Conservation (phyloP, 2,888 invertebrate genomes). For the Microctonus hyperodae region DNA sequence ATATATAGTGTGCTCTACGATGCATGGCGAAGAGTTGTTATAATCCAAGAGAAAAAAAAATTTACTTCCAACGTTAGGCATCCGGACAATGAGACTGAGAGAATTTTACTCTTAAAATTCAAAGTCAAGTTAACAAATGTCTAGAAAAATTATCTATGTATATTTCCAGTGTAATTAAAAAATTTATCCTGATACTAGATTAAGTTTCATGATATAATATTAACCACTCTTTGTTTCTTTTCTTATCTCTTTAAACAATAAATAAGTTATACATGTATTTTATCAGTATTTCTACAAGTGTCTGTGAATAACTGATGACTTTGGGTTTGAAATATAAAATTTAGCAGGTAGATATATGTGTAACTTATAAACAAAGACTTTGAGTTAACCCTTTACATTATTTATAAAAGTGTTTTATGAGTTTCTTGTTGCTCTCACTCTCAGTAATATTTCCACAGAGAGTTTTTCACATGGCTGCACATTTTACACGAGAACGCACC, state of each 20-base stretch:
- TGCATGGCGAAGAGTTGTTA: constrained; percentile 16
- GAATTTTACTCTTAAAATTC: constrained; percentile 7
- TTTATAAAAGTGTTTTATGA: neutral
- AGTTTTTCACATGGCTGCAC: constrained; percentile 36
- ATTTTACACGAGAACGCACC: constrained; percentile 34
- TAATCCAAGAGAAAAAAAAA: neutral
- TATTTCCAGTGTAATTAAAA: constrained; percentile 22
- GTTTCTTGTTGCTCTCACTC: neutral
- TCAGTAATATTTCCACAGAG: neutral
- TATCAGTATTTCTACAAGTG: neutral
- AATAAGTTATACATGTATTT: too few relatives aligned
- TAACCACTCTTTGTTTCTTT: too few relatives aligned
- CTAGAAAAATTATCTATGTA: constrained; percentile 11
- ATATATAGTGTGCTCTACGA: constrained; percentile 14
- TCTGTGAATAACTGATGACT: neutral
- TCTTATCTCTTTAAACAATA: too few relatives aligned
- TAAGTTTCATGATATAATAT: neutral
- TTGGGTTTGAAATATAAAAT: neutral
- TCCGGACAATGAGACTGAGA: neutral
- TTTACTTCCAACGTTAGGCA: neutral
- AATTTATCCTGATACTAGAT: constrained; percentile 7
- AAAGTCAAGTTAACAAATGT: neutral
- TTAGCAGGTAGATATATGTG: neutral
- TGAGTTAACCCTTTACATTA: too few relatives aligned
- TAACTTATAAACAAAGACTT: too few relatives aligned